A percentile compares a stretch with the other conserved stretches of the same genome.
Conservation (phyloP, 2,888 invertebrate species). For the Yponomeuta plumbellus region DNA sequence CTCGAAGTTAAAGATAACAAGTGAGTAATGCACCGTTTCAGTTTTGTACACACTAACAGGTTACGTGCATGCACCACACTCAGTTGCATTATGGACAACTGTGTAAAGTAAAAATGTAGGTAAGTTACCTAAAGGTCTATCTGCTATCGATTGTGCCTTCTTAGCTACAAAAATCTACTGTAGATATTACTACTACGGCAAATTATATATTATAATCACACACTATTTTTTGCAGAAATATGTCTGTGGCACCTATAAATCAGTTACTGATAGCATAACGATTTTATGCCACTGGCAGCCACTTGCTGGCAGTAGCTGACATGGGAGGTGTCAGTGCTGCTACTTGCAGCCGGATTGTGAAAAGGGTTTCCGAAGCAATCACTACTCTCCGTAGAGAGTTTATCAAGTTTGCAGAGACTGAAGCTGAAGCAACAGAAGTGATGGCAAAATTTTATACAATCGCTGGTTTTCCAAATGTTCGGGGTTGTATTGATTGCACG, state of each 20-base stretch:
- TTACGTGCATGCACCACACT: no score
- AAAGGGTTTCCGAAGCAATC: conserved; percentile 21
- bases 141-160: no score
- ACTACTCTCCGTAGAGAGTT: conserved; percentile 9
- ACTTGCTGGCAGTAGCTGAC: conserved; percentile 20
- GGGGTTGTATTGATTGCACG: conserved; percentile 23
- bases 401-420: conserved; percentile 16
- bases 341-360: conserved; percentile 20
- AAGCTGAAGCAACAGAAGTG: not conserved
- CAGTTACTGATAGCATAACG: conserved; percentile 21
- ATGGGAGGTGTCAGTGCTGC: conserved; percentile 20
- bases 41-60: no score
- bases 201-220: not conserved
- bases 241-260: conserved; percentile 19
- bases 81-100: no score
- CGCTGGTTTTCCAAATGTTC: conserved; percentile 23
- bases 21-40: no score
- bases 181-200: no score
- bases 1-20: no score
- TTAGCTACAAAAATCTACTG: no score
- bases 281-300: conserved; percentile 23
- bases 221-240: conserved; percentile 17
- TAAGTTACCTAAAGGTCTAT: no score
- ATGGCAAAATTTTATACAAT: conserved; percentile 16
- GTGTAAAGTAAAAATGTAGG: no score